Percentiles rank a stretch among this genome's conserved stretches.
Evolutionary conservation across 2,113 vertebrate species (phyloP).

Genomic region (Lipophrys pholis): DNA sequence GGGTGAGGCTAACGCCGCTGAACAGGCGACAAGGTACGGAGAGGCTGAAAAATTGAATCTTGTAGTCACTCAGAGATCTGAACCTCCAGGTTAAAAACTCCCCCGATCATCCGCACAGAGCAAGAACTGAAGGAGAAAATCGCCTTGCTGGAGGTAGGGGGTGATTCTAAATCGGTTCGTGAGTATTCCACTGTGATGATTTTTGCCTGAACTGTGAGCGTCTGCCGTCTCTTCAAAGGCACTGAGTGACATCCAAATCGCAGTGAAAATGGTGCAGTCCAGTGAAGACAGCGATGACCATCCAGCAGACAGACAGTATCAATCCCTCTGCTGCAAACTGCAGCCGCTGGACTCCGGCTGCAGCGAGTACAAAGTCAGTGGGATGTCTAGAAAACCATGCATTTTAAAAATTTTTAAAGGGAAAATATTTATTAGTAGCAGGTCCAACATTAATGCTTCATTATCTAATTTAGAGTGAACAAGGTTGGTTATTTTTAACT

Average conservation of each 20-base stretch:
- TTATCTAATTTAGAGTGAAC: too few relatives aligned
- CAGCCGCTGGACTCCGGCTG: constrained; percentile 78
- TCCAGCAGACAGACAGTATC: constrained; percentile 88
- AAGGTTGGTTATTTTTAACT: too few relatives aligned
- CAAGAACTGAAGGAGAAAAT: constrained; percentile 90
- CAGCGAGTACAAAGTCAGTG: constrained; percentile 84
- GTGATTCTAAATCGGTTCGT: background rate
- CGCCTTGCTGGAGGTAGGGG: constrained; percentile 87
- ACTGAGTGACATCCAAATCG: constrained; percentile 90
- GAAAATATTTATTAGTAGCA: too few relatives aligned
- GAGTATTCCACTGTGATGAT: too few relatives aligned
- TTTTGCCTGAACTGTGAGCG: too few relatives aligned
- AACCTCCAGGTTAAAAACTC: constrained; percentile 83
- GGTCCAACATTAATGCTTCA: too few relatives aligned
- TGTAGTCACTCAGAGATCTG: background rate
- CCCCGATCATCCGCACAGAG: constrained; percentile 87
- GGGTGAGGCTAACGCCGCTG: constrained; percentile 77
- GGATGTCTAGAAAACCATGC: background rate
- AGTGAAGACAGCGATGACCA: constrained; percentile 81
- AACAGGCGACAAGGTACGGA: background rate
- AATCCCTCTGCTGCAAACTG: constrained; percentile 83
- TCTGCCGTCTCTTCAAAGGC: constrained; percentile 72
- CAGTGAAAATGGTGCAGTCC: constrained; percentile 87
- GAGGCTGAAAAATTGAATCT: background rate
- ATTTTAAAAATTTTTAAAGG: too few relatives aligned